phyloP scores from a whole-genome alignment of 2,797 vertebrate species.

The Microctenopoma stevenorrisi region DNA sequence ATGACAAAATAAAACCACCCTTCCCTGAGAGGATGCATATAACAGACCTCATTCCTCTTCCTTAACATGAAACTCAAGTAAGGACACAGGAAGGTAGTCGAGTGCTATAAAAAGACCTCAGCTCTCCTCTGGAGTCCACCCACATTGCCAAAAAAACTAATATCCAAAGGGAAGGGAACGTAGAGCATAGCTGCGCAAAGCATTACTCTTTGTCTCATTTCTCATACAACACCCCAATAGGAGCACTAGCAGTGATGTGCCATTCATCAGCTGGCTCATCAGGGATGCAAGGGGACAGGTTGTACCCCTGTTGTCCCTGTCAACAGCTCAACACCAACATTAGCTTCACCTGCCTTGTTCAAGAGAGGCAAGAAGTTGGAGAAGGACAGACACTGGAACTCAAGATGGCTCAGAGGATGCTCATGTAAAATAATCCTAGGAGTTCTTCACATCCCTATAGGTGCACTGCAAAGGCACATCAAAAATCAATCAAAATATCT shows the following conservation, averaged over 20 bases:
- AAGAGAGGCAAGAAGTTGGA: not conserved
- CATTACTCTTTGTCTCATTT: conserved; percentile 51
- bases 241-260: conserved; percentile 58
- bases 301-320: conserved; percentile 57
- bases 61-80: conserved; percentile 38
- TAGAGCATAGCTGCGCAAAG: conserved; percentile 26
- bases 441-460: conserved; percentile 19
- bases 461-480: conserved; percentile 6
- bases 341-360: conserved; percentile 61
- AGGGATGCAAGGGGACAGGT: conserved; percentile 63
- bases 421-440: conserved; percentile 38
- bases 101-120: conserved; percentile 48
- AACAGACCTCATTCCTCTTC: conserved; percentile 31
- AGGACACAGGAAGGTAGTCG: conserved; percentile 37
- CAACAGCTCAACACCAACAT: conserved; percentile 60
- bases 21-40: conserved; percentile 22
- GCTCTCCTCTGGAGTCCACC: conserved; percentile 41
- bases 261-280: conserved; percentile 66
- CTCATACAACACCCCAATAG: conserved; percentile 46
- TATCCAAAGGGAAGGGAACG: conserved; percentile 28
- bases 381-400: conserved; percentile 17
- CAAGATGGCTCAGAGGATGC: conserved; percentile 36
- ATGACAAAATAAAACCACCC: conserved; percentile 14
- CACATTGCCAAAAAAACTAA: conserved; percentile 39
- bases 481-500: not conserved